Percentiles rank a stretch among this genome's conserved stretches.
Evolutionary conservation across 2,888 invertebrate genomes (phyloP).

Genomic region (Trachelus iudaicus): DNA sequence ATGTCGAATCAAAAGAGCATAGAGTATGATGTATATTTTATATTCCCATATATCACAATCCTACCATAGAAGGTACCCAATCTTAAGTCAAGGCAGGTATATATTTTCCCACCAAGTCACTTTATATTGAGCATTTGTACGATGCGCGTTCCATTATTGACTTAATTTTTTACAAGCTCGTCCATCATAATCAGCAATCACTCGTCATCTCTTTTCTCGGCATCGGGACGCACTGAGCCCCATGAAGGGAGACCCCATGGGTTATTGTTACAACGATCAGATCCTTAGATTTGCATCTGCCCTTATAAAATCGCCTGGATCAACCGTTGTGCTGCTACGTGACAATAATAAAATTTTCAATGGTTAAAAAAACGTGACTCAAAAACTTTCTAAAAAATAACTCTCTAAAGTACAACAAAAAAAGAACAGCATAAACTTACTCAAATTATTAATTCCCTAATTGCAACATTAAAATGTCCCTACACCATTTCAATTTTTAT

Average conservation of each 20-base stretch:
- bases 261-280: slow-evolving; percentile 3
- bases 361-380: neutral
- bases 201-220: slow-evolving; percentile 29
- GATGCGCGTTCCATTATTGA: slow-evolving; percentile 33
- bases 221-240: slow-evolving; percentile 2
- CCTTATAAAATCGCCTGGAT: neutral
- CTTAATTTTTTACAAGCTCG: slow-evolving; percentile 32
- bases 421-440: neutral
- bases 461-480: neutral
- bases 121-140: slow-evolving; percentile 6
- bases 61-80: neutral
- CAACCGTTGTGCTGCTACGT: neutral
- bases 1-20: neutral
- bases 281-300: slow-evolving; percentile 3
- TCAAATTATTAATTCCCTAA: neutral
- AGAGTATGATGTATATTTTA: neutral
- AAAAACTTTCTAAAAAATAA: neutral
- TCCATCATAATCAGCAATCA: slow-evolving; percentile 42
- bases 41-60: neutral
- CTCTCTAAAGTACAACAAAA: neutral
- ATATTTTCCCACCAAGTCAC: neutral
- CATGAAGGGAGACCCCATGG: slow-evolving; percentile 3
- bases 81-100: neutral
- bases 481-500: neutral
- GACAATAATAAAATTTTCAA: neutral